Evolutionary conservation across 2,888 invertebrate genomes (phyloP).

Genomic region (Meteorus cinctellus): DNA sequence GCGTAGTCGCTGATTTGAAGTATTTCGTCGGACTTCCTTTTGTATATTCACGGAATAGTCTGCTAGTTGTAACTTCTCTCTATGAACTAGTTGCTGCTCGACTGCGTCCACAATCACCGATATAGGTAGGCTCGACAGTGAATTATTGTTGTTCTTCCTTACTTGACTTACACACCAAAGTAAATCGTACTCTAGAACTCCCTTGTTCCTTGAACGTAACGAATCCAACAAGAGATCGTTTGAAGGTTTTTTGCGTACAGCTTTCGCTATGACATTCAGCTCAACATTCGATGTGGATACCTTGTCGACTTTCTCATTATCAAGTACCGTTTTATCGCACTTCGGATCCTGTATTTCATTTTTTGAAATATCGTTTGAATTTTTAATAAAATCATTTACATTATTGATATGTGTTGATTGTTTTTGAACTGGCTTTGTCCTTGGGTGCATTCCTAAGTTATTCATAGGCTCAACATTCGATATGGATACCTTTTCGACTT

Average conservation of each 20-base stretch:
- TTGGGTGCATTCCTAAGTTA: not conserved
- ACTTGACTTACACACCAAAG: slow-evolving; percentile 55
- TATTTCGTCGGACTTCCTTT: not conserved
- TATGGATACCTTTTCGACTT: too few species aligned
- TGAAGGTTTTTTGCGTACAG: not conserved
- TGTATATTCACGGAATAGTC: not conserved
- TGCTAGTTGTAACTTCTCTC: slow-evolving; percentile 42
- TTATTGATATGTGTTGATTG: not conserved
- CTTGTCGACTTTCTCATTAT: too few species aligned
- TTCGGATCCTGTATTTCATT: not conserved
- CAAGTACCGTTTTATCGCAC: not conserved
- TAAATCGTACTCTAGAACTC: slow-evolving; percentile 59
- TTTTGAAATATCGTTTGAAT: not conserved
- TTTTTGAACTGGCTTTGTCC: not conserved
- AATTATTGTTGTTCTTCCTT: slow-evolving; percentile 55
- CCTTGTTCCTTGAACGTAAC: slow-evolving; percentile 51
- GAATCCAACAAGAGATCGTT: slow-evolving; percentile 51
- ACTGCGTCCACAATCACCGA: slow-evolving; percentile 54
- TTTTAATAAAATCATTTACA: not conserved
- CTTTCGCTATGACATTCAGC: not conserved
- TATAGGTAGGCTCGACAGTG: slow-evolving; percentile 53
- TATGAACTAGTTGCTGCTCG: slow-evolving; percentile 45
- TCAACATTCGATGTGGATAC: not conserved
- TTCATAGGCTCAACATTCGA: not conserved
- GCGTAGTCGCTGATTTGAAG: not conserved